Conservation (phyloP, 2,888 invertebrate species). For the Synergus itoensis region DNA sequence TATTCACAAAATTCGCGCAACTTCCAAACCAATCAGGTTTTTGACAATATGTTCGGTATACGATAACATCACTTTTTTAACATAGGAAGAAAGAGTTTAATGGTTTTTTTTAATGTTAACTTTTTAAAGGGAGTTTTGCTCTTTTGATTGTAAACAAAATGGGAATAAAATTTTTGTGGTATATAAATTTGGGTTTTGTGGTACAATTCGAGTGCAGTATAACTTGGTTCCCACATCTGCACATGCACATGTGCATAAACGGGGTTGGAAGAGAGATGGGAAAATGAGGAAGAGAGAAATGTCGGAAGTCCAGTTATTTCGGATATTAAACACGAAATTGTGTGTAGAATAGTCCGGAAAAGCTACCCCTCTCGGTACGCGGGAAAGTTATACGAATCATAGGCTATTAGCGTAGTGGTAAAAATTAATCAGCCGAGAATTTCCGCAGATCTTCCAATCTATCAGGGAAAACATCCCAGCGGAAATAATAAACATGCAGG, state of each 20-base stretch:
- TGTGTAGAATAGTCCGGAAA: constrained; percentile 67
- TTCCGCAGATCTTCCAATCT: constrained; percentile 38
- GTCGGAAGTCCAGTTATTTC: constrained; percentile 70
- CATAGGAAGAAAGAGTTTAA: too few species aligned
- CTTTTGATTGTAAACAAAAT: not conserved
- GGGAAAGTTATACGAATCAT: constrained; percentile 56
- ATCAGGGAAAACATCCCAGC: constrained; percentile 12
- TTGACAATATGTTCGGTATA: too few species aligned
- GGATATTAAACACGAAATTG: constrained; percentile 72
- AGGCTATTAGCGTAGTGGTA: constrained; percentile 46
- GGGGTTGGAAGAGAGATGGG: constrained; percentile 34
- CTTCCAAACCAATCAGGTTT: too few species aligned
- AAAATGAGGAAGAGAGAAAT: constrained; percentile 50
- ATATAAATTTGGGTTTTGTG: not conserved
- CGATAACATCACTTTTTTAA: too few species aligned
- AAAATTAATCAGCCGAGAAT: constrained; percentile 40
- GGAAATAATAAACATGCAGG: not conserved
- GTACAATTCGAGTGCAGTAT: not conserved
- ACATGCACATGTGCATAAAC: constrained; percentile 15
- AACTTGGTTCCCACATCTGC: not conserved
- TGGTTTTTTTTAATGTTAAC: too few species aligned
- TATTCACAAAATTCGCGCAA: too few species aligned
- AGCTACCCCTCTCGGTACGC: constrained; percentile 60
- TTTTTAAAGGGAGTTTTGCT: not conserved
- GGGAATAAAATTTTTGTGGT: too few species aligned